Conservation (phyloP, 2,113 vertebrate species). For the Ramphastos sulfuratus region DNA sequence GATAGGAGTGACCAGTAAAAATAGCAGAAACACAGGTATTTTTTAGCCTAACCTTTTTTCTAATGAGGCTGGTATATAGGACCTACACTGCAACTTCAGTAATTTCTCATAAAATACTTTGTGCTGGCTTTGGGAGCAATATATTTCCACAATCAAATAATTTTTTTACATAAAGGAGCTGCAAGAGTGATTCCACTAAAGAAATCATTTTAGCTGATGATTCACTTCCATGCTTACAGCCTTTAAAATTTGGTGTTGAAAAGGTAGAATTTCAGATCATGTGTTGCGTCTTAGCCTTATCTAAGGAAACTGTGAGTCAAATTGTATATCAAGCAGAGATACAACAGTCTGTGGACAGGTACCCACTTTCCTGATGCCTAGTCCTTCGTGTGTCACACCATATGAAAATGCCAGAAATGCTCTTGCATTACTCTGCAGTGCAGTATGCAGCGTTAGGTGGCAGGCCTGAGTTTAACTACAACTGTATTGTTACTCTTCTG, state of each 20-base stretch:
- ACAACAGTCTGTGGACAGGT: background rate
- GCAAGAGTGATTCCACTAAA: background rate
- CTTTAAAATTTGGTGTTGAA: background rate
- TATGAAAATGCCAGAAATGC: background rate
- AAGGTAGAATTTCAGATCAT: background rate
- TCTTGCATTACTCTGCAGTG: background rate
- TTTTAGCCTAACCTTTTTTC: background rate
- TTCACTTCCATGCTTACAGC: background rate
- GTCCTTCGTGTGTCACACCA: fast-evolving
- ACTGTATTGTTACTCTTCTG: background rate
- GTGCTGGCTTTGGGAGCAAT: background rate
- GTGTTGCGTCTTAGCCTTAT: background rate
- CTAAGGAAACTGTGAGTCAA: background rate
- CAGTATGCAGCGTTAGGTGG: background rate
- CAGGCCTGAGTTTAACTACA: background rate
- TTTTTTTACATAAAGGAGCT: background rate
- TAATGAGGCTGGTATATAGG: background rate
- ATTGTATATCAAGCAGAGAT: background rate
- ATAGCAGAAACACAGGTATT: background rate
- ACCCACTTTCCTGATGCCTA: background rate
- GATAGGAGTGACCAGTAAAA: background rate
- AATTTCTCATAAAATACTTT: background rate
- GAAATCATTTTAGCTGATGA: background rate
- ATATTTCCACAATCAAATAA: background rate
- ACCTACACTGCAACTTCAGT: background rate